Conservation (phyloP, 2,888 invertebrate species). For the Iselma pallidipennis region DNA sequence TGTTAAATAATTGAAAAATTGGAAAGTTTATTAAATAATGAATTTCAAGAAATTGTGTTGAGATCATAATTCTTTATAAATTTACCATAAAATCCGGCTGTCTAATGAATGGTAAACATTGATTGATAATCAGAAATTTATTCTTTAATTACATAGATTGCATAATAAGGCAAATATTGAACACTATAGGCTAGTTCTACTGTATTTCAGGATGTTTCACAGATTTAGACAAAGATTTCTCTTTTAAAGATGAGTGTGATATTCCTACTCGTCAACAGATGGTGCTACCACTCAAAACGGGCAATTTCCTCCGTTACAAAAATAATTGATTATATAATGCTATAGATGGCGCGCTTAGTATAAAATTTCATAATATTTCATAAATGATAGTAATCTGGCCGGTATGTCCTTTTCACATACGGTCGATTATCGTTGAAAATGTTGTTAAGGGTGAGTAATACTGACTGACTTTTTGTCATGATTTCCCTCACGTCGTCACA, state of each 20-base stretch:
- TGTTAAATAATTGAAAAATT: not conserved
- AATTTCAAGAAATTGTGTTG: not conserved
- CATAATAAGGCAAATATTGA: too few relatives aligned
- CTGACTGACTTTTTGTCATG: too few relatives aligned
- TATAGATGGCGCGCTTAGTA: not conserved
- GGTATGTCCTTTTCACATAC: not conserved
- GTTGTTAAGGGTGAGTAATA: not conserved
- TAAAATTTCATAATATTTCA: slow-evolving; percentile 10
- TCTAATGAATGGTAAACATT: too few relatives aligned
- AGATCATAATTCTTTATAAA: not conserved
- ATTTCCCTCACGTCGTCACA: not conserved
- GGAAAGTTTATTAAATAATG: not conserved
- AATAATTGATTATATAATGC: not conserved
- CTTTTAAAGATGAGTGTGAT: too few relatives aligned
- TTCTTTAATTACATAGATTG: not conserved
- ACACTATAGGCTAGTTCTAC: too few relatives aligned
- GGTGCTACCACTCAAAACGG: too few relatives aligned
- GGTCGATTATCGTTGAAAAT: not conserved
- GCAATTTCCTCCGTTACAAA: not conserved
- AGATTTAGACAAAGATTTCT: too few relatives aligned
- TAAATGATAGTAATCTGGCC: slow-evolving; percentile 3
- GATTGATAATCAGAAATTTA: not conserved
- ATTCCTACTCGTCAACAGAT: too few relatives aligned
- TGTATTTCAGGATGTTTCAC: too few relatives aligned
- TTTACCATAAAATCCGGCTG: not conserved